These are phyloP conservation scores for Operophtera brumata DNA, from an alignment of 2,888 invertebrate species.

Conservation along the genomic window DNA sequence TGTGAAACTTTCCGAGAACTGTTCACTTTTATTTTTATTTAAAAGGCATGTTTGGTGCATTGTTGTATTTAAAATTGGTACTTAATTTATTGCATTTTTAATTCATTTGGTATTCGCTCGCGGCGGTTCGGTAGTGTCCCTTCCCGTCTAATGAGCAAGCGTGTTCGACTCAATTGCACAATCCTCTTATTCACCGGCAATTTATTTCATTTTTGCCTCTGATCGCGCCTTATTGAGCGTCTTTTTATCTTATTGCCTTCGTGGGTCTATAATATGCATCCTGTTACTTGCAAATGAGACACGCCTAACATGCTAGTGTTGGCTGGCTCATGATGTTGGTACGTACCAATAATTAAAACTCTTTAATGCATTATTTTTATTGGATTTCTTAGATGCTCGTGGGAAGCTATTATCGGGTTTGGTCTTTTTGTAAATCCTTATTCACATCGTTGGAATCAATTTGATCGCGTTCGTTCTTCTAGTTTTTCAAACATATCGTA, in stretches of 20 bases:
- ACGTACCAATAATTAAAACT: constrained; percentile 68
- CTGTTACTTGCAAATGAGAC: constrained; percentile 80
- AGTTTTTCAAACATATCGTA: constrained; percentile 37
- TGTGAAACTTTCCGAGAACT: constrained; percentile 66
- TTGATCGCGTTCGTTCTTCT: constrained; percentile 18
- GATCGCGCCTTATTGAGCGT: constrained; percentile 79
- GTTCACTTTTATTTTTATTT: constrained; percentile 48
- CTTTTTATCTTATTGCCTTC: constrained; percentile 79
- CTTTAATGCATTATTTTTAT: constrained; percentile 41
- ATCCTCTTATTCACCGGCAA: constrained; percentile 78
- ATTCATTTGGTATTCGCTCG: constrained; percentile 34
- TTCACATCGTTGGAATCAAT: constrained; percentile 20
- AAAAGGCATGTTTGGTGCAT: constrained; percentile 30
- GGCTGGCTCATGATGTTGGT: constrained; percentile 69
- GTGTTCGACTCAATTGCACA: constrained; percentile 79
- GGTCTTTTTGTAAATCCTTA: constrained; percentile 31
- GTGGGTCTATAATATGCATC: constrained; percentile 78
- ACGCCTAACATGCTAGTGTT: constrained; percentile 68
- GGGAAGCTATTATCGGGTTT: constrained; percentile 32
- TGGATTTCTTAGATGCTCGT: constrained; percentile 38
- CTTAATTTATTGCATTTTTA: constrained; percentile 39
- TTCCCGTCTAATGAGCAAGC: constrained; percentile 76
- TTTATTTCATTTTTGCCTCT: constrained; percentile 81
- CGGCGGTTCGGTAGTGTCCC: constrained; percentile 42
- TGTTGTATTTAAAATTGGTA: constrained; percentile 33